Conservation (phyloP, 1,140 invertebrate genomes). For the Drosophila albomicans region DNA sequence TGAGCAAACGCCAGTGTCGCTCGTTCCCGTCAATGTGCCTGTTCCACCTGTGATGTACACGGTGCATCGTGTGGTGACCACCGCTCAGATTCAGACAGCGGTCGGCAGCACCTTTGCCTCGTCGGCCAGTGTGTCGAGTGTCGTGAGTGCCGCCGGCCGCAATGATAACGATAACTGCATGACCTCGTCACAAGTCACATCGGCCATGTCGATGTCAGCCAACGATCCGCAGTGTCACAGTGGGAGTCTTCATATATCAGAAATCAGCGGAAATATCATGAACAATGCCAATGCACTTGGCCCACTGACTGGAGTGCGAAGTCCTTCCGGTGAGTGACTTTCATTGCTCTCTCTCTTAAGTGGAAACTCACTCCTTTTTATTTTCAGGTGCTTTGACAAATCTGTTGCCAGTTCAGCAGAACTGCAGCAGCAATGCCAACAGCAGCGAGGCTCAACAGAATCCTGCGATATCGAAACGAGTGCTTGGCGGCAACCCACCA, state of each 20-base stretch:
- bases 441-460: conserved; percentile 57
- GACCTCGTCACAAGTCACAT: conserved; percentile 55
- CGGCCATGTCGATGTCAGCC: conserved; percentile 55
- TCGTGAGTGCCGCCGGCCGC: conserved; percentile 71
- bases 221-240: conserved; percentile 54
- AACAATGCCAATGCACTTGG: conserved; percentile 59
- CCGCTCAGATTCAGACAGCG: conserved; percentile 82
- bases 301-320: conserved; percentile 53
- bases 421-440: conserved; percentile 49
- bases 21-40: conserved; percentile 62
- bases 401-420: conserved; percentile 66
- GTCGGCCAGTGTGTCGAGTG: conserved; percentile 82
- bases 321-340: conserved; percentile 57
- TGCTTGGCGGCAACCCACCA: conserved; percentile 42
- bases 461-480: conserved; percentile 56
- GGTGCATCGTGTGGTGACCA: conserved; percentile 82
- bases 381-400: conserved; percentile 60
- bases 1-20: conserved; percentile 61
- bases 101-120: conserved; percentile 81
- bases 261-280: conserved; percentile 67
- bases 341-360: not conserved
- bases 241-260: conserved; percentile 44
- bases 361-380: not conserved
- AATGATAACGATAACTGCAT: conserved; percentile 77
- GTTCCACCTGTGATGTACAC: conserved; percentile 82